Evolutionary conservation across 1,140 invertebrate species (phyloP), one percentile per base, ranked within the genome.

Genomic region (Dendrolimus kikuchii): DNA sequence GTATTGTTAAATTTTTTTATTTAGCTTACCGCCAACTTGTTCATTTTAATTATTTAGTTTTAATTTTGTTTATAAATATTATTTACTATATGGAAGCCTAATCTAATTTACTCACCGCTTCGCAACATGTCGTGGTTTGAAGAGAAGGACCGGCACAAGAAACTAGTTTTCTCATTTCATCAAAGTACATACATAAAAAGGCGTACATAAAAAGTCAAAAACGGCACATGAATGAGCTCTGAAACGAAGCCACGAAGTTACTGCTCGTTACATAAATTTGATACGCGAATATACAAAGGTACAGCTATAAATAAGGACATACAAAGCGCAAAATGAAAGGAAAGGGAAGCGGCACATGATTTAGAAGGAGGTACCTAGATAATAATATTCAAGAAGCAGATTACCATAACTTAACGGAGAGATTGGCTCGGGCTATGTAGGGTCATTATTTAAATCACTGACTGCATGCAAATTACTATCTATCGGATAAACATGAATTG

Each of bases 391-490:
- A 56, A 59, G 59, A 57, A 46, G 45, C 47, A 52, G 62, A 68
- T 68, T 65, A 68, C 42, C 60, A 63, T 68, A 65, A 62, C 60
- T 65, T 65, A 60, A 49, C 51, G 41, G 57, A 59, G 49, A 63
- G 59, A 64, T 64, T 58, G 49, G 54, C 51, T 51, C 53, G 43
- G 56, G 47, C 57, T 39, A 41, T 48, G 57, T 45, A 46, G 57
- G 56, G 58, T 69, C 61, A 60, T 66, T 64, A 69, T 69, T 66
- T 66, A 69, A 69, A 69, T 69, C 61, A 67, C 59, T 52, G 51
- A 55, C 54, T 66, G 53, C 55, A 64, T 64, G 52, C 58, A 56
- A 64, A 64, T 57, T 51, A 56, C 46, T 51, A 37, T 51, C 53
- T 63, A 63, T 63, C 53, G 53, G 57, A 57, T 57, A 54, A 63